Percentiles rank a stretch among this genome's conserved stretches.
Evolutionary conservation across 2,888 invertebrate genomes (phyloP).

Genomic region (Arge pagana): DNA sequence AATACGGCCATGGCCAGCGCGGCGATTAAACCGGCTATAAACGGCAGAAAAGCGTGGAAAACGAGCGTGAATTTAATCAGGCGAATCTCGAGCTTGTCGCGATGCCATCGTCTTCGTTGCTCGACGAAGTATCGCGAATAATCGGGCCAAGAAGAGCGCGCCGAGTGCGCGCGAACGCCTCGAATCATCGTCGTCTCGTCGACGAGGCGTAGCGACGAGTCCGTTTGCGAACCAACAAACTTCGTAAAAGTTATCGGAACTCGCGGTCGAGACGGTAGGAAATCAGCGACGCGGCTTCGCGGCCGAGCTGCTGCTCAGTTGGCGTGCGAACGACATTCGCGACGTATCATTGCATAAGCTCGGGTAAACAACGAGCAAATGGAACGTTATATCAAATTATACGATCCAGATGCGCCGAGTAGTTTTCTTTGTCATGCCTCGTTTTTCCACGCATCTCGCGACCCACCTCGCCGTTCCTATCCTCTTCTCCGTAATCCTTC

Average conservation of each 20-base stretch:
- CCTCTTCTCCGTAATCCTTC: too few species aligned
- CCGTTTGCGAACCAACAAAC: slow-evolving; percentile 44
- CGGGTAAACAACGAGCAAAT: slow-evolving; percentile 14
- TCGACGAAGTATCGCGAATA: too few species aligned
- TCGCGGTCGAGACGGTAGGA: slow-evolving; percentile 32
- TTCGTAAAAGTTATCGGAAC: slow-evolving; percentile 24
- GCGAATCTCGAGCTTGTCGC: background rate
- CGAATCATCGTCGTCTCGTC: slow-evolving; percentile 39
- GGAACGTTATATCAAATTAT: too few species aligned
- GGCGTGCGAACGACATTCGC: slow-evolving; percentile 30
- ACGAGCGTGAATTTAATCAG: background rate
- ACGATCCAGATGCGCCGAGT: too few species aligned
- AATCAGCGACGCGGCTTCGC: slow-evolving; percentile 36
- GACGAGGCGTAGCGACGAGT: slow-evolving; percentile 50
- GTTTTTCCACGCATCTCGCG: too few species aligned
- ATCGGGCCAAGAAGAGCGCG: background rate
- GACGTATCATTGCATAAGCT: slow-evolving; percentile 20
- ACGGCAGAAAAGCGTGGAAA: too few species aligned
- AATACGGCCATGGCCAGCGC: slow-evolving; percentile 7
- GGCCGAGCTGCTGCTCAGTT: slow-evolving; percentile 37
- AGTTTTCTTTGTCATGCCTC: too few species aligned
- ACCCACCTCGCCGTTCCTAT: too few species aligned
- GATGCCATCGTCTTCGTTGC: too few species aligned
- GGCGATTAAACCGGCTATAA: too few species aligned
- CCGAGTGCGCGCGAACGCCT: background rate